Base-by-base conservation (phyloP, 2,113 vertebrate species). In the Archocentrus centrarchus region DNA sequence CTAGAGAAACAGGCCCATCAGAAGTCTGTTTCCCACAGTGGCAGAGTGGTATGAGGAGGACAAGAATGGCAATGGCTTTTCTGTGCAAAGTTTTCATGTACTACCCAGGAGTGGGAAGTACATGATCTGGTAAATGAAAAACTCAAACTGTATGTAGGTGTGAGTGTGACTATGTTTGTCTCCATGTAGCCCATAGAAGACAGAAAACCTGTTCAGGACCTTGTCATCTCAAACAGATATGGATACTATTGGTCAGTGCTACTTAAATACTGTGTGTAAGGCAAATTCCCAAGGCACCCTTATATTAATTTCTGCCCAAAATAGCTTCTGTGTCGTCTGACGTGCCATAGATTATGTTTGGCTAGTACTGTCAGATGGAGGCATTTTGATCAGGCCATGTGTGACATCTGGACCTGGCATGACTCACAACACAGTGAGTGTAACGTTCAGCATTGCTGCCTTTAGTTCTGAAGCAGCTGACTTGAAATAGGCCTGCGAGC, bases 51-150 rank as follows among this genome's bases (percentile, higher is more conserved):
- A 88, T 86, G 89, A 89, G 37, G 86, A 86, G 3, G 82, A 85
- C 79, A 83, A 80, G 88, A 89, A 94, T 92, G 89, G 89, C 85
- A 91, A 80, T 82, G 88, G 91, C 37, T 27, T 61, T 6, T 59
- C 2, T 66, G 61, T 76, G 11, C 47, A 41, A n/a, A 27, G 27
- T 18, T 32, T 70, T n/a, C 32, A 53, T 39, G n/a, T 50, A 37
- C 37, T 59, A 11, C 20, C 6, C 2, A n/a, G 4, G 15, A 13
- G n/a, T 75, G 35, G 11, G 2, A 20, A 66, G 4, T 1, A 5
- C 27, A 61, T 35, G 14, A 50, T 77, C 62, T 73, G 32, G 32
- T 20, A 11, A 80, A 81, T 11, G 32, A 14, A 11, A 76, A 73
- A 81, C 70, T 6, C 85, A 41, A n/a, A 15, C 50, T 53, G 44